phyloP scores from a whole-genome alignment of 2,113 vertebrate genomes.

The Neomonachus schauinslandi region DNA sequence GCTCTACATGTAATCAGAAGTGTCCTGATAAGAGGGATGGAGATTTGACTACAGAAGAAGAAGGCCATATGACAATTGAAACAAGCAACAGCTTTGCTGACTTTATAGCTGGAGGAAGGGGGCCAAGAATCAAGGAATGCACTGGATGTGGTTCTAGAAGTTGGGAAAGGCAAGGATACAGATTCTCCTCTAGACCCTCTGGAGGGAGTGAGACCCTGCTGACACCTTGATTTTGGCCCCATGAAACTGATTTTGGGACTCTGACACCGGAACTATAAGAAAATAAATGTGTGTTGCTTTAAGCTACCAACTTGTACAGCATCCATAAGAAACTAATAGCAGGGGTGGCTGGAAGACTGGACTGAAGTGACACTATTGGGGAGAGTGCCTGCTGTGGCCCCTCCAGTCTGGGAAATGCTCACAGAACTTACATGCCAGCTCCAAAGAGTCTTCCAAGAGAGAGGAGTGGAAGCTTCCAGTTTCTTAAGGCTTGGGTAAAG shows the following conservation, averaged over 20 bases:
- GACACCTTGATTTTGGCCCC: neutral
- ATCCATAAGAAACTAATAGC: neutral
- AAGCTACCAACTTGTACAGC: neutral
- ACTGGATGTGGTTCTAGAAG: no score
- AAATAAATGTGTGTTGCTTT: neutral
- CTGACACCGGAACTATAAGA: neutral
- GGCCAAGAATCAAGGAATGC: neutral
- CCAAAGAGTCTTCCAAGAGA: neutral
- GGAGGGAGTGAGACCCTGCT: rapidly evolving
- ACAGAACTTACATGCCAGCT: neutral
- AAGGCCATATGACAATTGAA: neutral
- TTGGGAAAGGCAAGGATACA: neutral
- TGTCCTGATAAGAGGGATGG: neutral
- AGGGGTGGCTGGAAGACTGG: neutral
- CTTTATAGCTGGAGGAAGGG: neutral
- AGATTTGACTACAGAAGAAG: neutral
- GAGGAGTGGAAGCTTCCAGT: neutral
- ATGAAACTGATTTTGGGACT: neutral
- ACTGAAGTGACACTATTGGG: neutral
- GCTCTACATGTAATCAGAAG: neutral
- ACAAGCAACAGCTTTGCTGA: neutral
- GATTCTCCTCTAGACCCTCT: neutral
- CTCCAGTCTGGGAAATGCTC: neutral
- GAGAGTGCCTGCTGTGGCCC: rapidly evolving
- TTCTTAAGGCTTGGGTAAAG: neutral